phyloP scores from a whole-genome alignment of 2,888 invertebrate genomes.

The Chrysolina haemoptera region DNA sequence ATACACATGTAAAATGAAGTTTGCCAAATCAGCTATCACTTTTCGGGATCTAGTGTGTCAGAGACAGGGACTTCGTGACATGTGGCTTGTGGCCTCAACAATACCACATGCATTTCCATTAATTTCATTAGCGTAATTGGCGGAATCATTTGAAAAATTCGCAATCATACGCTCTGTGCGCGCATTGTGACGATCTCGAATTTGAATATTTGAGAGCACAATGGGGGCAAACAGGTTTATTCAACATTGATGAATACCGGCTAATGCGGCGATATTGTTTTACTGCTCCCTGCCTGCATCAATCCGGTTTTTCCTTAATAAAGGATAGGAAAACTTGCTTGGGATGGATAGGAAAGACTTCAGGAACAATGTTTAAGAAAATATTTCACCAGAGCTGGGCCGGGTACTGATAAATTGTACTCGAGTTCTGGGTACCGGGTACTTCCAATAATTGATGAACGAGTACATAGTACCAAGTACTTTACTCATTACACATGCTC shows the following conservation, averaged over 20 bases:
- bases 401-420: too few relatives aligned
- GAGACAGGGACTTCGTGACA: slow-evolving; percentile 59
- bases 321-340: too few relatives aligned
- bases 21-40: slow-evolving; percentile 59
- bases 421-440: too few relatives aligned
- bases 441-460: too few relatives aligned
- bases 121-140: slow-evolving; percentile 64
- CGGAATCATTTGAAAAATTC: slow-evolving; percentile 31
- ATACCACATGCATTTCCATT: slow-evolving; percentile 67
- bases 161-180: slow-evolving; percentile 28
- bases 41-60: slow-evolving; percentile 60
- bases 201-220: slow-evolving; percentile 30
- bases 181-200: slow-evolving; percentile 27
- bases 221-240: slow-evolving; percentile 8
- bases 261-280: slow-evolving; percentile 13
- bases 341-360: too few relatives aligned
- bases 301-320: not conserved
- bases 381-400: too few relatives aligned
- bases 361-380: too few relatives aligned
- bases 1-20: slow-evolving; percentile 39
- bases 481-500: too few relatives aligned
- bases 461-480: too few relatives aligned
- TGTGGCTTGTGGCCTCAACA: slow-evolving; percentile 61
- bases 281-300: too few relatives aligned
- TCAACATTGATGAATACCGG: slow-evolving; percentile 12